Evolutionary conservation across 2,888 invertebrate genomes (phyloP).

Genomic region (Idaea dimidiata): DNA sequence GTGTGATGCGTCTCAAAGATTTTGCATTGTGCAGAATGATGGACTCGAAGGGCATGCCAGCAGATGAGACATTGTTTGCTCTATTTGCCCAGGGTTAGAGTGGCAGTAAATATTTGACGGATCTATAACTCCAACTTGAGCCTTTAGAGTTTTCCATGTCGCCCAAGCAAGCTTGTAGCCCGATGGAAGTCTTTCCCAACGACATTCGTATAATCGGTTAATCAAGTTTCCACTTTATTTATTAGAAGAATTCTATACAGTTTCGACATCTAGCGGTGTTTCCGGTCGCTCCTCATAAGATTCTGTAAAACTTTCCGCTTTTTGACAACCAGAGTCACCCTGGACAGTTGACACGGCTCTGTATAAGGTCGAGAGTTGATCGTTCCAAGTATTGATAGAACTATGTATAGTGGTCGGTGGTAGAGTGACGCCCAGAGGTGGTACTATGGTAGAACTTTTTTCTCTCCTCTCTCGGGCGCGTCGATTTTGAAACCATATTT

Average conservation of each 20-base stretch:
- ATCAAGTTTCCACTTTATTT: too few species aligned
- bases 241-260: slow-evolving; percentile 23
- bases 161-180: too few species aligned
- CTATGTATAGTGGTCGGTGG: slow-evolving; percentile 44
- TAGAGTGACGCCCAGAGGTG: slow-evolving; percentile 58
- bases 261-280: slow-evolving; percentile 61
- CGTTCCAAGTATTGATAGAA: slow-evolving; percentile 9
- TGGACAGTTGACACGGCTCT: slow-evolving; percentile 1
- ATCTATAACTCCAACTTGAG: too few species aligned
- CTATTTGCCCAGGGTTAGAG: too few species aligned
- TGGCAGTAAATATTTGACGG: too few species aligned
- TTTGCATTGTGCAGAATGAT: too few species aligned
- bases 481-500: slow-evolving; percentile 92
- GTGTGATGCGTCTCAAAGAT: too few species aligned
- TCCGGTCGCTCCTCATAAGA: slow-evolving; percentile 44
- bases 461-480: slow-evolving; percentile 88
- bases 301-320: slow-evolving; percentile 15
- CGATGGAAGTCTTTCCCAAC: too few species aligned
- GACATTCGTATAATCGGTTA: too few species aligned
- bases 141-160: too few species aligned
- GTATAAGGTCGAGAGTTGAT: slow-evolving; percentile 6
- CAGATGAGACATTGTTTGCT: too few species aligned
- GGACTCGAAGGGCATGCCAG: too few species aligned
- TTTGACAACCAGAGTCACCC: neutral
- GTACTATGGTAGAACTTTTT: slow-evolving; percentile 59